Evolutionary conservation across 2,113 vertebrate genomes (phyloP), one percentile per base, ranked within the genome.

Genomic region (Tursiops truncatus): DNA sequence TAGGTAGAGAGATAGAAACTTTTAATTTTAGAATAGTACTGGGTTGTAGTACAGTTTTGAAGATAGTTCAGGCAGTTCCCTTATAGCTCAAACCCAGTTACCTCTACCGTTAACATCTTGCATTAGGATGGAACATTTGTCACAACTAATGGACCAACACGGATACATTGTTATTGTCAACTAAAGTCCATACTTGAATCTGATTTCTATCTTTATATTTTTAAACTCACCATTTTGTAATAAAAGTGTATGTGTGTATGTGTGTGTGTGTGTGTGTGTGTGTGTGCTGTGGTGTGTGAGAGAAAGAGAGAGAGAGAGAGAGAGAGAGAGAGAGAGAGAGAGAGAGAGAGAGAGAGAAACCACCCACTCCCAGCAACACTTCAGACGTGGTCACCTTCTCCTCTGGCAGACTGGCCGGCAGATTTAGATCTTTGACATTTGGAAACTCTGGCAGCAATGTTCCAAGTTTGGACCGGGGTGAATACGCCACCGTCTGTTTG

Each of bases 351-450:
- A 25, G 38, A 60, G 10, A 38, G 36, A 62, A 65, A 26, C 47
- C n/a, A n/a, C 74, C 86, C 91, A 10, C 38, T 9, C 93, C 60
- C 25, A 12, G 44, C 11, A 6, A 38, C 83, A 93, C 99, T 99
- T 99, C 98, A 96, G 98, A 98, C 94, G 77, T 95, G 96, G 98
- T 99, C 99, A 99, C 99, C 99, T 99, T 99, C 98, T 99, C 99
- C 97, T 99, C 99, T 98, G 99, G 99, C 99, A 99, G 99, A 98
- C 99, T 99, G 98, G 99, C 98, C 86, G 99, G 99, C 99, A 99
- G 99, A 99, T 99, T 99, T 99, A 99, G 99, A 98, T 99, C 99
- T 99, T 99, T 99, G 99, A 99, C 99, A 99, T 99, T 99, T 99
- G 99, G 99, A 98, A 99, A 99, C 98, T 99, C 99, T 98, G 99